Evolutionary conservation across 2,113 vertebrate genomes (phyloP), one percentile per base, ranked within the genome.

Genomic region (Spea bombifrons): DNA sequence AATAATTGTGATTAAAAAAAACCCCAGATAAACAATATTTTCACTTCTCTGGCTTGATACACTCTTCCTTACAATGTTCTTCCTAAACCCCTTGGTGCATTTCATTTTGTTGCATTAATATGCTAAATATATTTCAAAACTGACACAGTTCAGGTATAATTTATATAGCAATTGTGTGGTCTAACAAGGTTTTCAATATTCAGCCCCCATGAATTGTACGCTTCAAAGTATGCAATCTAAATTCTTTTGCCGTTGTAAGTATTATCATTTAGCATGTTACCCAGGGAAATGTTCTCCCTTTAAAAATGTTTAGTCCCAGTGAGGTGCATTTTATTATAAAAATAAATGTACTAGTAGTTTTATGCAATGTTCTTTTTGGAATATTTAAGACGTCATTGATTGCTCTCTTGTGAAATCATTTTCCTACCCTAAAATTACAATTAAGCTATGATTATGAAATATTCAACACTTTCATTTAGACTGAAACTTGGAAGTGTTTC

Each of bases 71-170:
- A 53, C 50, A 52, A 52, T 66, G 15, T 66, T 48, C 63, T 52
- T 66, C 16, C 52, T 65, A 64, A 1, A 44, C 17, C 17, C 49
- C 44, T 55, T 52, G 45, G 50, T 43, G 50, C 63, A 52, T 53
- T 63, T 66, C 66, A 30, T 75, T 53, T 61, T 44, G 61, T 46
- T 44, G 1, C 47, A 66, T 75, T 75, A 53, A 75, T 75, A 55
- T 75, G 66, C 74, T 66, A 55, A 64, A 55, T 75, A 12, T 16
- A 12, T 10, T 15, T 17, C 5, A 10, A 53, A 63, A 57, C 70
- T 53, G 67, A 63, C 75, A 70, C 15, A 61, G 15, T 43, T 16
- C 53, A 76, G 59, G 53, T 66, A 67, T 59, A 71, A 59, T 61
- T 61, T 63, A 30, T 61, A 71, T 71, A 15, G 53, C 17, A 49